These are phyloP conservation scores for Andrena hattorfiana DNA, from an alignment of 2,888 invertebrate species.

Conservation along the genomic window DNA sequence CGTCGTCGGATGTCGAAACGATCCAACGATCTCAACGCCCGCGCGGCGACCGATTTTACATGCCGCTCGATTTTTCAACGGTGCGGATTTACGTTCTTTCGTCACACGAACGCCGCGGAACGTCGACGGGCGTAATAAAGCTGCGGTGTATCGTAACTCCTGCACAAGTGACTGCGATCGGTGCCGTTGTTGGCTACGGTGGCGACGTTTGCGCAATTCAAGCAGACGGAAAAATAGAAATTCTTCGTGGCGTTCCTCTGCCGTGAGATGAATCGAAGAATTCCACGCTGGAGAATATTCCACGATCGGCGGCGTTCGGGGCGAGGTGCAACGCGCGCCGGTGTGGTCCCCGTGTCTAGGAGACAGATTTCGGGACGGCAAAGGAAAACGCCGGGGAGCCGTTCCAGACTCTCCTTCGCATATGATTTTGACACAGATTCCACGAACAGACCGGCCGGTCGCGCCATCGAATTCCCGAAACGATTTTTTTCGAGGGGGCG, in stretches of 20 bases:
- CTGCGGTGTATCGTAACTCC: conserved; percentile 4
- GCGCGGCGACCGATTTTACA: conserved; percentile 35
- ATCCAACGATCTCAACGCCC: conserved; percentile 39
- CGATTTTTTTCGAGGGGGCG: conserved; percentile 35
- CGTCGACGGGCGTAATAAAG: neutral
- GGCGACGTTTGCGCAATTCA: neutral
- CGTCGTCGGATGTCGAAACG: conserved; percentile 41
- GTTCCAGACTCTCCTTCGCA: conserved; percentile 23
- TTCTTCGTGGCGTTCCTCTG: no score
- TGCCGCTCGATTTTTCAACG: conserved; percentile 3
- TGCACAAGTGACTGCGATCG: neutral
- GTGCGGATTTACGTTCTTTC: conserved; percentile 29
- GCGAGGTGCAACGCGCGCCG: no score
- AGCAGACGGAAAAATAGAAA: no score
- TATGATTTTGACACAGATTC: conserved; percentile 63
- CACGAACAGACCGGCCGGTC: conserved; percentile 26
- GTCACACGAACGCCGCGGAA: conserved; percentile 20
- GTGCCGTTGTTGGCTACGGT: neutral
- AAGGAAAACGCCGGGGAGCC: neutral
- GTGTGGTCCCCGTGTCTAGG: no score
- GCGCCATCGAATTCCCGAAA: conserved; percentile 50
- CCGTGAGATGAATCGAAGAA: no score
- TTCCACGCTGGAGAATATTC: no score
- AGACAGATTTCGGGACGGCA: neutral
- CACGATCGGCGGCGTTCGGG: no score